These are phyloP conservation scores for Drosophila azteca DNA, from an alignment of 1,140 invertebrate genomes.

Conservation along the genomic window DNA sequence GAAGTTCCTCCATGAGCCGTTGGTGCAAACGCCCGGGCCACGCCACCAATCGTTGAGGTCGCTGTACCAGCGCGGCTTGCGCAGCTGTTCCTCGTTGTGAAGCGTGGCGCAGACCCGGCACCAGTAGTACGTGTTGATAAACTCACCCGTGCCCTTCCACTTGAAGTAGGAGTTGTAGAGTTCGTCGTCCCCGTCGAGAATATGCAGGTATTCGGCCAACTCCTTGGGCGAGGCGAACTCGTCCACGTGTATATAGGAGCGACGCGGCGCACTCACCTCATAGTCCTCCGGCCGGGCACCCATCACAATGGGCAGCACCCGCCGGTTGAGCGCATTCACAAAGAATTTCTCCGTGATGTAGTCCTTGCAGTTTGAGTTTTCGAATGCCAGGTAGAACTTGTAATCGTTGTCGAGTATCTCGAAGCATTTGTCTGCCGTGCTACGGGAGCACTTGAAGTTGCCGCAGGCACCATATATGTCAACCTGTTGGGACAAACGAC, in stretches of 20 bases:
- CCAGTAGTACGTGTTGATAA: conserved; percentile 98
- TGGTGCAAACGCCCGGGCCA: conserved; percentile 88
- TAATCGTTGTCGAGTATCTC: conserved; percentile 96
- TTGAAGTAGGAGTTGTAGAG: conserved; percentile 97
- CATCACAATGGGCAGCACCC: conserved; percentile 97
- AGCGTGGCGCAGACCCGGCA: conserved; percentile 96
- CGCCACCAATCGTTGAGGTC: conserved; percentile 95
- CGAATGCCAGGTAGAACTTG: conserved; percentile 99
- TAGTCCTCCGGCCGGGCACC: conserved; percentile 96
- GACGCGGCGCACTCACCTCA: conserved; percentile 91
- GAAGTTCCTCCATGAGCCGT: conserved; percentile 87
- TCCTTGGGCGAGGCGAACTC: conserved; percentile 94
- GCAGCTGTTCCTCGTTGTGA: conserved; percentile 88
- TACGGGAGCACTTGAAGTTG: conserved; percentile 91
- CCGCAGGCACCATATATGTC: conserved; percentile 98
- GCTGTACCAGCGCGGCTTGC: conserved; percentile 87
- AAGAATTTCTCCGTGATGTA: conserved; percentile 99
- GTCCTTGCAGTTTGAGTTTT: conserved; percentile 98
- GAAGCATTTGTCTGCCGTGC: conserved; percentile 92
- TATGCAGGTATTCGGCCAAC: conserved; percentile 93
- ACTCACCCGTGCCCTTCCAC: conserved; percentile 96
- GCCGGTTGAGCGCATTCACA: conserved; percentile 95
- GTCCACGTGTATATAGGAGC: conserved; percentile 96
- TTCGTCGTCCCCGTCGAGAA: conserved; percentile 92
- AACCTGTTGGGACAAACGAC: conserved; percentile 84